Conservation (phyloP, 2,113 vertebrate genomes). For the Odontophorus gujanensis region DNA sequence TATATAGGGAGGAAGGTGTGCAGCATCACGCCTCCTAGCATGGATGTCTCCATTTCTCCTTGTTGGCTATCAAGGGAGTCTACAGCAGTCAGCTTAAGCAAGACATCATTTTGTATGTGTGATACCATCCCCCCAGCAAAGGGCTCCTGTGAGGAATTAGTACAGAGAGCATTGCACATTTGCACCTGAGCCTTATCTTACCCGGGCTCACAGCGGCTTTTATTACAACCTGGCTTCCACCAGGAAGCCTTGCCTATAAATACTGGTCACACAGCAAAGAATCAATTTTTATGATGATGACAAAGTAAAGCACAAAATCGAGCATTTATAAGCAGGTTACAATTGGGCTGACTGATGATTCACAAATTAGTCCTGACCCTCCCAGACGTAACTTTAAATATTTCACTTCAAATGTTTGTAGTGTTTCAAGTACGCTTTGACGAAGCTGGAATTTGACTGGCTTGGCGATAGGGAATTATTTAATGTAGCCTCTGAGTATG, state of each 20-base stretch:
- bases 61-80: not conserved
- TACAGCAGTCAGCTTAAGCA: not conserved
- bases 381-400: slow-evolving; percentile 39
- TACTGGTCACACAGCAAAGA: slow-evolving; percentile 51
- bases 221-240: not conserved
- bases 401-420: slow-evolving; percentile 32
- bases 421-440: slow-evolving; percentile 27
- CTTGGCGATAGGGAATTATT: not conserved
- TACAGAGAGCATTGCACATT: not conserved
- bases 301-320: slow-evolving; percentile 51
- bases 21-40: not conserved
- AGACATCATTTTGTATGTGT: not conserved
- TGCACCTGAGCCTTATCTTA: slow-evolving; percentile 13
- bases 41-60: not conserved
- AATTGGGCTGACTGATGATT: slow-evolving; percentile 51
- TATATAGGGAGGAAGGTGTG: not conserved
- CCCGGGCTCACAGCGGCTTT: slow-evolving; percentile 32
- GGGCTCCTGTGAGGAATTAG: not conserved
- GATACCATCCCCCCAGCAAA: not conserved
- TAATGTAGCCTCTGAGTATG: not conserved
- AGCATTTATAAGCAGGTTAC: slow-evolving; percentile 41
- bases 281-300: slow-evolving; percentile 55
- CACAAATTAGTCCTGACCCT: slow-evolving; percentile 33
- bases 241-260: slow-evolving; percentile 1
- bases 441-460: slow-evolving; percentile 42